These are phyloP conservation scores for Andinoacara biseriatus DNA, from an alignment of 2,113 vertebrate species.

Conservation along the genomic window DNA sequence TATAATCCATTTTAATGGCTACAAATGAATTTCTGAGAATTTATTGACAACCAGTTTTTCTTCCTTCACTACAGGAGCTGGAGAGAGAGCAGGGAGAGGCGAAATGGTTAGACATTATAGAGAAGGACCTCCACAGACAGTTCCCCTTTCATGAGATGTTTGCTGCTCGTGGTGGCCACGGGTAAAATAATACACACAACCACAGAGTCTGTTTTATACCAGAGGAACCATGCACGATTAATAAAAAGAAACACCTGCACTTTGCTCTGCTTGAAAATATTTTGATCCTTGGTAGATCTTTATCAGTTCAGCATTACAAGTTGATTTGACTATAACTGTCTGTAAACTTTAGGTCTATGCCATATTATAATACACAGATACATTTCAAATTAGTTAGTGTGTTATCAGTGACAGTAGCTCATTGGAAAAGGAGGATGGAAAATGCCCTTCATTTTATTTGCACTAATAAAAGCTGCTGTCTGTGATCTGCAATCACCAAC, in stretches of 20 bases:
- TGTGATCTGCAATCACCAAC: background rate
- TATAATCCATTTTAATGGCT: background rate
- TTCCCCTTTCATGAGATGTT: slow-evolving; percentile 96
- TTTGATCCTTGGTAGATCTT: background rate
- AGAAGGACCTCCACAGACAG: slow-evolving; percentile 92
- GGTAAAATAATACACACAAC: slow-evolving; percentile 75
- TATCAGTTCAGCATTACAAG: background rate
- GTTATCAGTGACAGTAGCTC: background rate
- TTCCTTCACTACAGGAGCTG: slow-evolving; percentile 79
- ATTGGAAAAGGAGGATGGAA: background rate
- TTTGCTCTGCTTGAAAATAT: background rate
- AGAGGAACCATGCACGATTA: background rate
- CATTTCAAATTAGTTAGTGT: too few species aligned
- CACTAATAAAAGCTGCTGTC: background rate
- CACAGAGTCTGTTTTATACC: background rate
- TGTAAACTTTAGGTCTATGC: background rate
- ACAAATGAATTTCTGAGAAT: background rate
- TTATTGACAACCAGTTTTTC: background rate
- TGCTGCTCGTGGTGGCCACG: slow-evolving; percentile 89
- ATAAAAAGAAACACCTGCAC: background rate
- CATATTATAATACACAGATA: background rate
- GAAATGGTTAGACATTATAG: slow-evolving; percentile 93
- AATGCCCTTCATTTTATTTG: too few species aligned
- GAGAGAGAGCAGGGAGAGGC: slow-evolving; percentile 88
- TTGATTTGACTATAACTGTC: background rate